Evolutionary conservation across 2,113 vertebrate genomes (phyloP).

Genomic region (Proterorhinus semilunaris): DNA sequence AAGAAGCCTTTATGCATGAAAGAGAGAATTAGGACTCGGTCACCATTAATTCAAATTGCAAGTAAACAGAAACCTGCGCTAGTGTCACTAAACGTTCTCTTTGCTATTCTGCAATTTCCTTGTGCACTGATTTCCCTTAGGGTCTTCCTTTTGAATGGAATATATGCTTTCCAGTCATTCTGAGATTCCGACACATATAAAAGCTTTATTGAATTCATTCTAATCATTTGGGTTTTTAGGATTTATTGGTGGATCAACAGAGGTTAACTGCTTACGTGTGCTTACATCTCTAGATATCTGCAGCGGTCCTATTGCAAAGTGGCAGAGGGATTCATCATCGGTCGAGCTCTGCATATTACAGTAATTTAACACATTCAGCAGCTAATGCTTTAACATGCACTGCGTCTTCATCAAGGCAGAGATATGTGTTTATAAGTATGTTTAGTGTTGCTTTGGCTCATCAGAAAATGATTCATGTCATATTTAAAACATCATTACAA

Average conservation of each 20-base stretch:
- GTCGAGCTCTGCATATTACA: not conserved
- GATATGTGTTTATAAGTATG: constrained; percentile 15
- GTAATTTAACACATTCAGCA: constrained; percentile 30
- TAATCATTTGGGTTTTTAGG: no score
- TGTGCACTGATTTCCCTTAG: constrained; percentile 54
- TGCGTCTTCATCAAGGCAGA: constrained; percentile 9
- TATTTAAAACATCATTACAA: constrained; percentile 34
- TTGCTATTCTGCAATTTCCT: constrained; percentile 43
- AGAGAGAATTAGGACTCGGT: constrained; percentile 42
- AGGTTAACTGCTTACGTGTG: constrained; percentile 1
- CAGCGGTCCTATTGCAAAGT: not conserved
- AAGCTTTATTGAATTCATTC: no score
- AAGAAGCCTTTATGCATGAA: constrained; percentile 50
- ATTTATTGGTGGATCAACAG: constrained; percentile 8
- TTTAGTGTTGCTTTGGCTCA: constrained; percentile 13
- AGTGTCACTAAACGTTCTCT: constrained; percentile 59
- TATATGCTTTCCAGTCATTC: constrained; percentile 41
- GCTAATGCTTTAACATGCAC: constrained; percentile 16
- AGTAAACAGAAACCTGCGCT: constrained; percentile 36
- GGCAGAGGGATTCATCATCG: constrained; percentile 13
- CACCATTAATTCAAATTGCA: constrained; percentile 55
- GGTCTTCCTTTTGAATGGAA: constrained; percentile 37
- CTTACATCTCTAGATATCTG: no score
- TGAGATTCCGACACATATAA: not conserved
- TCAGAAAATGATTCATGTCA: not conserved